These are phyloP conservation scores for Stylophora pistillata DNA, from an alignment of 64 coral and sea anemone genomes.

Conservation along the genomic window DNA sequence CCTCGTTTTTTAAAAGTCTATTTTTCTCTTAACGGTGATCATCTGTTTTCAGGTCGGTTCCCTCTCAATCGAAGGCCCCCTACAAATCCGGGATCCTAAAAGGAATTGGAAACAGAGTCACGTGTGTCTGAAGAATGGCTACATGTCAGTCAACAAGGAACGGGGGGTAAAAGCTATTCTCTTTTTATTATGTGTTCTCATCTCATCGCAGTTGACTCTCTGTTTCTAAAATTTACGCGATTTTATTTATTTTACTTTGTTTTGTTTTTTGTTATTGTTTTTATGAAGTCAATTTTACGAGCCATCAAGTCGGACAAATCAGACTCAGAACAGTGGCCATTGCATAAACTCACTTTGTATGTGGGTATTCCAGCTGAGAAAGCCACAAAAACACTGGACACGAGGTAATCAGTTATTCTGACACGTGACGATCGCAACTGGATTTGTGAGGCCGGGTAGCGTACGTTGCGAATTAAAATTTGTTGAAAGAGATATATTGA, in stretches of 20 bases:
- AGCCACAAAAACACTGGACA: conserved; percentile 69
- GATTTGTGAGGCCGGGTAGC: no score
- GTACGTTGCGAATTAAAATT: no score
- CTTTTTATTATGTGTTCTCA: background rate
- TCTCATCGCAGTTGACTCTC: background rate
- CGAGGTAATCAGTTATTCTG: conserved; percentile 28
- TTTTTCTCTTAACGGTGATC: background rate
- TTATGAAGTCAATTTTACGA: conserved; percentile 74
- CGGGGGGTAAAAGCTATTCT: conserved; percentile 3
- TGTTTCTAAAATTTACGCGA: background rate
- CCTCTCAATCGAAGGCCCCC: conserved; percentile 40
- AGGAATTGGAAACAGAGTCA: conserved; percentile 53
- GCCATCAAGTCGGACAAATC: conserved; percentile 78
- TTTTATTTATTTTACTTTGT: background rate
- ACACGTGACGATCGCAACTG: no score
- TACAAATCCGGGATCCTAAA: conserved; percentile 65
- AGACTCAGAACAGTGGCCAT: conserved; percentile 68
- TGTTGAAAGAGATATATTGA: no score
- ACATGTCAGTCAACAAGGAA: conserved; percentile 50
- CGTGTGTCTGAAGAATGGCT: conserved; percentile 60
- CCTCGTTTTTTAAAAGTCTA: background rate
- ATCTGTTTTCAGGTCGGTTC: conserved; percentile 28
- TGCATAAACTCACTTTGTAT: conserved; percentile 76
- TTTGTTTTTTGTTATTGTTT: background rate
- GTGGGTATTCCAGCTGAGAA: conserved; percentile 71